Conservation (phyloP, 2,888 invertebrate species). For the Hirtodrosophila cameraria region DNA sequence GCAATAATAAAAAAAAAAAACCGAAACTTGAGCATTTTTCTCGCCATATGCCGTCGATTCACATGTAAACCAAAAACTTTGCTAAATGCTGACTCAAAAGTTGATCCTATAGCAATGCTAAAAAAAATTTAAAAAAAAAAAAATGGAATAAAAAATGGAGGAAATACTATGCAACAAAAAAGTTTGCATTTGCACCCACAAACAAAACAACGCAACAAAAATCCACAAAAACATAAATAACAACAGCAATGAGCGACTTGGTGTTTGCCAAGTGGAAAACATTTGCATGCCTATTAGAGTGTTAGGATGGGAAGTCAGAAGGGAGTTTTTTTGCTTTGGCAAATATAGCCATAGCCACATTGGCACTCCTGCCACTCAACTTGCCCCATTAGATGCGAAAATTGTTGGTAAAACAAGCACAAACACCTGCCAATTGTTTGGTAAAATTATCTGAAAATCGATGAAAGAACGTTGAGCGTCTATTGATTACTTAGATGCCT, state of each 20-base stretch:
- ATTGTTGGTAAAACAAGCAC: constrained; percentile 82
- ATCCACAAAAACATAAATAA: constrained; percentile 34
- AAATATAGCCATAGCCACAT: no score
- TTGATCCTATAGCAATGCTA: constrained; percentile 40
- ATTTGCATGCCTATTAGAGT: constrained; percentile 62
- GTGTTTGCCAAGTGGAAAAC: constrained; percentile 72
- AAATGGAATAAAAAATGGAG: constrained; percentile 20
- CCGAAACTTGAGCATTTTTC: constrained; percentile 18
- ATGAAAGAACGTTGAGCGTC: constrained; percentile 6
- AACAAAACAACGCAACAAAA: constrained; percentile 42
- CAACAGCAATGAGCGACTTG: constrained; percentile 52
- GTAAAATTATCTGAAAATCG: constrained; percentile 37
- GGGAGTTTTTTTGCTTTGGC: constrained; percentile 8
- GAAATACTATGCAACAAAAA: constrained; percentile 49
- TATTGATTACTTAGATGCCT: constrained; percentile 81
- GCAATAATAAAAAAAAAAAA: constrained; percentile 1
- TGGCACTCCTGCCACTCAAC: constrained; percentile 1
- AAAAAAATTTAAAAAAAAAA: constrained; percentile 38
- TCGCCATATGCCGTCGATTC: constrained; percentile 43
- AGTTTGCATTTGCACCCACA: constrained; percentile 56
- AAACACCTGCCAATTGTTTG: constrained; percentile 76
- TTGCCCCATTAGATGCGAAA: constrained; percentile 71
- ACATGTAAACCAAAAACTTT: constrained; percentile 58
- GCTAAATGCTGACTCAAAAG: constrained; percentile 62
- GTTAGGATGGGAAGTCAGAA: not conserved